Evolutionary conservation across 1,140 invertebrate species (phyloP), one percentile per base, ranked within the genome.

Genomic region (Dreissena polymorpha): DNA sequence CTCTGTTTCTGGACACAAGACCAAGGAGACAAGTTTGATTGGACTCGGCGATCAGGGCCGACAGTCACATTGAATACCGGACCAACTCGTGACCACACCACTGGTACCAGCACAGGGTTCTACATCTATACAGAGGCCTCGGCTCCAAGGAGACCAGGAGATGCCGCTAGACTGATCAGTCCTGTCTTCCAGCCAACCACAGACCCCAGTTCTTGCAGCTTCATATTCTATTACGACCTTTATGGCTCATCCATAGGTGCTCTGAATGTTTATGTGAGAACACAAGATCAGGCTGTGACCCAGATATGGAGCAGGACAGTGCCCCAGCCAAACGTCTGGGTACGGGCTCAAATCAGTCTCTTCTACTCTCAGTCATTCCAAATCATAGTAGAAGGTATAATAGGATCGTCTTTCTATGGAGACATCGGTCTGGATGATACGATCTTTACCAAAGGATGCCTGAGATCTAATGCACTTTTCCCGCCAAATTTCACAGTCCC

Each of bases 1-100:
- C 87, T 96, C 0, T 97, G 96, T 87, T 95, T 95, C 60, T 97
- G 96, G 96, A 95, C 92, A 1, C 95, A 96, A 82, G 96, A 96
- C 87, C 94, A 94, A 0, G 93, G 93, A 6, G 95, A 96, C 86
- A 94, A 97, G 86, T 96, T 97, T 87, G 95, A 97, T 86, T 97
- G 96, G 96, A 93, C 79, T 21, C 91, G 96, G 80, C 93, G 95
- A 18, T 93, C 94, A 51, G 96, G 96, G 0, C 95, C 96, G 64
- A 88, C 85, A 55, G 80, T 83, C 65, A 83, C 80, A 74, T 73
- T 60, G 73, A 69, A n/a, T 23, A 90, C 90, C 14, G 90, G 90
- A 13, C 90, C 91, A 13, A 74, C 86, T 13, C 81, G 79, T 18
- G 90, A 92, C 67, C 90, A 92, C 80, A 90, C 90, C 6, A 87